Conservation (phyloP, 2,797 vertebrate genomes). For the Manis javanica region DNA sequence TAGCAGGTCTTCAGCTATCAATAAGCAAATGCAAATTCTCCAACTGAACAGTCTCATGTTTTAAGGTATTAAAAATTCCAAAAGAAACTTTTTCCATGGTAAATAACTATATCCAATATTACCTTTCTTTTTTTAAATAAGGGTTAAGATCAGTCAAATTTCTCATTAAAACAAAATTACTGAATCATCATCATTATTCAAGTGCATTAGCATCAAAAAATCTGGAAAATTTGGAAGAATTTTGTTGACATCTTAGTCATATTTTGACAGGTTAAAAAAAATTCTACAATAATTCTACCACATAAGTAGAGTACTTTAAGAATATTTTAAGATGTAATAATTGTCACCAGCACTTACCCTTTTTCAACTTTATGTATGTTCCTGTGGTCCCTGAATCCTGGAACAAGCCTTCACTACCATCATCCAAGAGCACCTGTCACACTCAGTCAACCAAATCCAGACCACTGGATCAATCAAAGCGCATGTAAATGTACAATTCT, state of each 20-base stretch:
- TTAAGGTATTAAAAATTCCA: not conserved
- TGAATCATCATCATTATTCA: constrained; percentile 52
- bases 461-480: not conserved
- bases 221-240: constrained; percentile 55
- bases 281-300: constrained; percentile 14
- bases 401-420: not conserved
- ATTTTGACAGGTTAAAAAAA: constrained; percentile 71
- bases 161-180: constrained; percentile 61
- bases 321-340: not conserved
- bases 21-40: constrained; percentile 42
- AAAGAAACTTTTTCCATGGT: not conserved
- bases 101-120: not conserved
- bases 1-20: constrained; percentile 8
- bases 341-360: not conserved
- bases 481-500: not conserved
- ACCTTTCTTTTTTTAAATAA: constrained; percentile 54
- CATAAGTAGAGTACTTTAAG: constrained; percentile 24
- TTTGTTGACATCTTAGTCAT: constrained; percentile 63
- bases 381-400: not conserved
- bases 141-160: constrained; percentile 58
- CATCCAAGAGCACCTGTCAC: not conserved
- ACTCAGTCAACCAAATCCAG: not conserved
- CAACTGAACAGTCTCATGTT: not conserved
- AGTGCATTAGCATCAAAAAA: constrained; percentile 11
- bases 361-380: not conserved